These are phyloP conservation scores for Pherbina coryleti DNA, from an alignment of 2,888 invertebrate species.

Conservation along the genomic window DNA sequence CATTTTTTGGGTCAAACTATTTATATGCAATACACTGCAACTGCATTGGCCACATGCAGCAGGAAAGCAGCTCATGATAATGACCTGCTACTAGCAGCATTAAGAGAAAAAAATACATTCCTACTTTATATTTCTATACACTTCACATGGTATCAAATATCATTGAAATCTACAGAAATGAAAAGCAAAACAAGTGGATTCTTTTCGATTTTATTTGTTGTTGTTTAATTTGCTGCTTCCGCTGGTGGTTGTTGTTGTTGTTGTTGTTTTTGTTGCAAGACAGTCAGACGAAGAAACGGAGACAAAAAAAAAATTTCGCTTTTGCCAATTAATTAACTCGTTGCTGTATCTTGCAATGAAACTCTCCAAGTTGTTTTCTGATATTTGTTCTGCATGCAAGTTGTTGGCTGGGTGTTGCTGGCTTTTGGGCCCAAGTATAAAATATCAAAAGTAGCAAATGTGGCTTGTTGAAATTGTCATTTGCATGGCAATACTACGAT, in stretches of 20 bases:
- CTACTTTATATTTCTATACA: not conserved
- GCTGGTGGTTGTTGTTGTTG: not conserved
- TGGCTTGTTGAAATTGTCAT: not conserved
- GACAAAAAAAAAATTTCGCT: constrained; percentile 12
- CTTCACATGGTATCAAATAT: no score
- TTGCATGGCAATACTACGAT: not conserved
- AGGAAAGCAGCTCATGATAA: not conserved
- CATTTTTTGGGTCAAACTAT: constrained; percentile 28
- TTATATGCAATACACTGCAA: not conserved
- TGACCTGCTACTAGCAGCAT: not conserved
- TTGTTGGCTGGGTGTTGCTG: no score
- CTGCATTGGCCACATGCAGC: not conserved
- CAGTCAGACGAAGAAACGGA: not conserved
- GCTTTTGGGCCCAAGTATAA: not conserved
- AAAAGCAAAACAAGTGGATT: not conserved
- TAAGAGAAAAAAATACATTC: not conserved
- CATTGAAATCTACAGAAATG: not conserved
- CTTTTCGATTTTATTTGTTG: constrained; percentile 20
- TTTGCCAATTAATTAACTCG: constrained; percentile 20
- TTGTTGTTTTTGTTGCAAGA: not conserved
- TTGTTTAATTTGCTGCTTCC: not conserved
- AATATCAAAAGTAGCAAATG: not conserved
- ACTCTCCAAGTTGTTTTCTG: not conserved
- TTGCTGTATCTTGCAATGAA: not conserved
- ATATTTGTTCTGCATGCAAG: no score